Evolutionary conservation across 2,113 vertebrate genomes (phyloP), one percentile per base, ranked within the genome.

Genomic region (Brachyhypopomus gauderio): DNA sequence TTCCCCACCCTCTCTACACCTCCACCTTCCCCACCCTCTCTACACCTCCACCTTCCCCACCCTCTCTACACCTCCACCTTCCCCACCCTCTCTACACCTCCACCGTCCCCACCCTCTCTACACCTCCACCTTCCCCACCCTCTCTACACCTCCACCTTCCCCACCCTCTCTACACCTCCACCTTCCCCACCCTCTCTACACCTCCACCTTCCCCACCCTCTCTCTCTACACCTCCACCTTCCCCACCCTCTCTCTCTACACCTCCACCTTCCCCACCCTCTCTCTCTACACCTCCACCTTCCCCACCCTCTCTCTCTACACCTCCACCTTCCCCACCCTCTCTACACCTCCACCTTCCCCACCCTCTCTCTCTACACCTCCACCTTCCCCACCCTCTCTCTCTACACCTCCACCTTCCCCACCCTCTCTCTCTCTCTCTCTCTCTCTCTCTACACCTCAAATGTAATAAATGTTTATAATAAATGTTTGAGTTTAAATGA

Each of bases 351-450:
- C 30, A 11, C 5, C n/a, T n/a, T n/a, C n/a, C n/a, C n/a, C n/a
- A n/a, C n/a, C n/a, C n/a, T n/a, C n/a, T n/a, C n/a, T n/a, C n/a
- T n/a, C n/a, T n/a, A n/a, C n/a, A n/a, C n/a, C n/a, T n/a, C n/a
- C n/a, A 93, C 25, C 16, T 5, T 22, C 45, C 52, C 22, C 34
- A 25, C 19, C 14, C 60, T 30, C 12, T 52, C 5, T 45, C n/a
- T n/a, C n/a, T n/a, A 3, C 45, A 52, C 12, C 12, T 14, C 0
- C 30, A 93, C 25, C 16, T 5, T 22, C 45, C 52, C 22, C 34
- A 25, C 19, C 14, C 60, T 30, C 12, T 52, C 5, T n/a, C n/a
- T n/a, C n/a, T n/a, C n/a, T n/a, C n/a, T n/a, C n/a, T n/a, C n/a
- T n/a, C n/a, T n/a, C n/a, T n/a, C n/a, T n/a, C n/a, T n/a, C n/a